Percentiles rank a stretch among this genome's conserved stretches.
phyloP scores from a whole-genome alignment of 2,888 invertebrate species.

The Cloeon dipterum region DNA sequence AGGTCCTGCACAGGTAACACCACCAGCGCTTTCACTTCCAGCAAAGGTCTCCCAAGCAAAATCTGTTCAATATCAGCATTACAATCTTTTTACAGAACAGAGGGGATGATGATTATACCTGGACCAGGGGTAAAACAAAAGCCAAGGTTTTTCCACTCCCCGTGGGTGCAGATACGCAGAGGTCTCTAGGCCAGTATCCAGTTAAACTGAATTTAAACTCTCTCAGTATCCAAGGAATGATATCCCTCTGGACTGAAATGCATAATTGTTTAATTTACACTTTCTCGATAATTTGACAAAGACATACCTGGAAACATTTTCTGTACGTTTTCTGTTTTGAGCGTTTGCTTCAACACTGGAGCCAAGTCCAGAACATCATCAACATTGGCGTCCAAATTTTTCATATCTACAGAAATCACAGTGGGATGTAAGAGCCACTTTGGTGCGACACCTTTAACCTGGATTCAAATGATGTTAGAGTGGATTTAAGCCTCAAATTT shows the following conservation, averaged over 20 bases:
- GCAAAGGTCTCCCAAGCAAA: constrained; percentile 27
- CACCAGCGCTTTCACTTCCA: constrained; percentile 58
- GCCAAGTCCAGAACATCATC: constrained; percentile 38
- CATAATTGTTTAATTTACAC: no score
- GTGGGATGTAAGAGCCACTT: constrained; percentile 69
- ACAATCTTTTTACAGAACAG: background rate
- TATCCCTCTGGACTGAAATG: constrained; percentile 39
- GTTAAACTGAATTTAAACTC: constrained; percentile 28
- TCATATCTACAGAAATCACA: constrained; percentile 47
- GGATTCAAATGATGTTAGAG: background rate
- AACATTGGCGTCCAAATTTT: constrained; percentile 25
- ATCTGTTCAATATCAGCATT: background rate
- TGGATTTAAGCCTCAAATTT: no score
- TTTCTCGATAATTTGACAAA: no score
- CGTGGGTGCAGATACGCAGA: constrained; percentile 93
- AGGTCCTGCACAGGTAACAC: constrained; percentile 83
- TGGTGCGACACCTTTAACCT: constrained; percentile 55
- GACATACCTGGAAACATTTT: constrained; percentile 55
- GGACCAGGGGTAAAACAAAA: constrained; percentile 77
- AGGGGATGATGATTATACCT: no score
- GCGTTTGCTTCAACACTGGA: constrained; percentile 28
- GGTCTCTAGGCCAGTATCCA: constrained; percentile 55
- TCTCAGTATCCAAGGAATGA: constrained; percentile 52
- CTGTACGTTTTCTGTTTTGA: constrained; percentile 44
- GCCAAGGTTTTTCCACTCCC: constrained; percentile 94